Conservation (phyloP, 2,113 vertebrate species). For the Passer montanus region DNA sequence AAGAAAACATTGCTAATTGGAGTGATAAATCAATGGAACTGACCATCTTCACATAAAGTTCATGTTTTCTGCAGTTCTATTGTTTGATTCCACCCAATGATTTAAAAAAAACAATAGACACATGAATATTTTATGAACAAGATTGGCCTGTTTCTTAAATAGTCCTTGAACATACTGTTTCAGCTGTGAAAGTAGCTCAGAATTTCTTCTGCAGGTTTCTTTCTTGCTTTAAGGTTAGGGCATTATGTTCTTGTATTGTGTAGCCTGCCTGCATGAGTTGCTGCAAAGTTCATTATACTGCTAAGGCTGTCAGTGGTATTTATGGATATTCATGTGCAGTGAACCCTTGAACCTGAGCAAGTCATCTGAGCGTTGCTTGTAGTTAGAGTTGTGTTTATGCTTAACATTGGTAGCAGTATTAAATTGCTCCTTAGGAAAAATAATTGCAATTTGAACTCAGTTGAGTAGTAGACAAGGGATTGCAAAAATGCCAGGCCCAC, state of each 20-base stretch:
- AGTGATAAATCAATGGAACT: background rate
- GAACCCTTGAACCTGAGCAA: constrained; percentile 80
- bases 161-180: background rate
- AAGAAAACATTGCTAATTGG: constrained; percentile 52
- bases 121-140: background rate
- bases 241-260: constrained; percentile 65
- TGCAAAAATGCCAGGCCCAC: background rate
- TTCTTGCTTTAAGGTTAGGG: constrained; percentile 46
- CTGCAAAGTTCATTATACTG: constrained; percentile 74
- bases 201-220: constrained; percentile 40
- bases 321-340: constrained; percentile 76
- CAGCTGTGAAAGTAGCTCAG: constrained; percentile 19
- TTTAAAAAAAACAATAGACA: background rate
- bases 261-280: constrained; percentile 70
- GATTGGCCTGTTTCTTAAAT: background rate
- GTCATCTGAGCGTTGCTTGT: constrained; percentile 68
- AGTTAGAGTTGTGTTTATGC: constrained; percentile 70
- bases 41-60: background rate
- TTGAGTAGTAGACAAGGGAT: background rate
- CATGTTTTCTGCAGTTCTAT: constrained; percentile 10
- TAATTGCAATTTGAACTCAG: constrained; percentile 52
- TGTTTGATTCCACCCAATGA: background rate
- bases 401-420: constrained; percentile 65
- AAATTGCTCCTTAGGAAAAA: constrained; percentile 71
- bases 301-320: constrained; percentile 71